These are phyloP conservation scores for Buteo buteo DNA, from an alignment of 2,113 vertebrate genomes.

Conservation along the genomic window DNA sequence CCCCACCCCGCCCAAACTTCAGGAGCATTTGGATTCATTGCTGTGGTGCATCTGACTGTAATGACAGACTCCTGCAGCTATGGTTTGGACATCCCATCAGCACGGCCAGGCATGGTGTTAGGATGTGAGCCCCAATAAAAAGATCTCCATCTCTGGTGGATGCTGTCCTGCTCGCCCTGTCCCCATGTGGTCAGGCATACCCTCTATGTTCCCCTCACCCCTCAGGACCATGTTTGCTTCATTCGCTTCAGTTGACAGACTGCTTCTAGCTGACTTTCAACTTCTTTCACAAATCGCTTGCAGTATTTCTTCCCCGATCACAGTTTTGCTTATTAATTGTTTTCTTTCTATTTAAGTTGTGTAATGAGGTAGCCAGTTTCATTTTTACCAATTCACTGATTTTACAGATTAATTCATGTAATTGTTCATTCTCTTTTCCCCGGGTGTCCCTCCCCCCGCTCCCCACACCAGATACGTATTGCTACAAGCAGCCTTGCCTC, in stretches of 20 bases:
- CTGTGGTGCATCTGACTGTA: background rate
- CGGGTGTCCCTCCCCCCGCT: background rate
- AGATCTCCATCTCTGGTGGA: background rate
- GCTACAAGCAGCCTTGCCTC: background rate
- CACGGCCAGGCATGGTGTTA: background rate
- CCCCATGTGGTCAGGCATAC: background rate
- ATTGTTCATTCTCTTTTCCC: background rate
- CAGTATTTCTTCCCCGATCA: background rate
- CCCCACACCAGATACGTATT: background rate
- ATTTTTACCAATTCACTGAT: background rate
- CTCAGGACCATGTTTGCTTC: background rate
- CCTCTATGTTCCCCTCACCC: background rate
- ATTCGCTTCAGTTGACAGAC: background rate
- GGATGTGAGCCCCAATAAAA: background rate
- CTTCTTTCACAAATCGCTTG: background rate
- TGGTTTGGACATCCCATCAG: background rate
- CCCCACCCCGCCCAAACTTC: background rate
- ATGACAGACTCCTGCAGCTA: background rate
- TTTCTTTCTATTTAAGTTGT: conserved; percentile 2
- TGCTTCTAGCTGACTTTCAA: background rate
- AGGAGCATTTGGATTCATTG: background rate
- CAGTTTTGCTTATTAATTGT: background rate
- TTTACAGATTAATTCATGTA: background rate
- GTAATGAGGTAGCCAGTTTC: conserved; percentile 7
- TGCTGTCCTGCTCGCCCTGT: background rate